Evolutionary conservation across 2,888 invertebrate species (phyloP), one percentile per base, ranked within the genome.

Genomic region (Andricus quercusramuli): DNA sequence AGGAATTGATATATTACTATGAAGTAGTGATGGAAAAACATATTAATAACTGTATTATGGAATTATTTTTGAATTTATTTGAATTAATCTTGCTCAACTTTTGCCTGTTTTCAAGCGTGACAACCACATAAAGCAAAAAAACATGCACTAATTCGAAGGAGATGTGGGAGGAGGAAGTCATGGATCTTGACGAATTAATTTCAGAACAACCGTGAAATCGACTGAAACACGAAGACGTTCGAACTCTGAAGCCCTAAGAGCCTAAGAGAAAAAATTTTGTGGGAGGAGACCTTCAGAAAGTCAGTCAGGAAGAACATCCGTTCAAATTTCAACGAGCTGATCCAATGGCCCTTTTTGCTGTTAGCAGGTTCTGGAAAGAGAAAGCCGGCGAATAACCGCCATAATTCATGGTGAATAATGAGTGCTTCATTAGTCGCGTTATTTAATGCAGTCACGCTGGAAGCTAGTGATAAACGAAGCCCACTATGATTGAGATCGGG

Each of bases 401-500:
- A 87, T 88, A 88, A 88, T 87, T 88, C 86, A 88, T 85, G 82
- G 82, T 85, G 85, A 86, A 88, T 88, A 88, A 88, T 88, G 84
- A 88, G 86, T 82, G 84, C 88, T 87, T 88, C 88, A 88, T 88
- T 88, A 88, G 88, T 84, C 82, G 78, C 87, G 87, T 88, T 87
- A 88, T 85, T 86, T 84, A 88, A 88, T 78, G 84, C 85, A 80
- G 85, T 82, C 84, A 66, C 62, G 82, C 81, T 83, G 64, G 82
- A 82, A 85, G 65, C 79, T 41, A n/a, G 51, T 29, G 64, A 76
- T 79, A 66, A 47, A 59, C 56, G 44, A 79, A 67, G 41, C 37
- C 56, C 37, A 79, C 65, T 76, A 80, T 77, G 59, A 76, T 76
- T 79, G 66, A 32, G 65, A 79, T 79, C 76, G 56, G 41, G 17